Percentiles rank a stretch among this genome's conserved stretches.
These are phyloP conservation scores for Crossocerus cetratus DNA, from an alignment of 2,888 invertebrate genomes.

Conservation along the genomic window DNA sequence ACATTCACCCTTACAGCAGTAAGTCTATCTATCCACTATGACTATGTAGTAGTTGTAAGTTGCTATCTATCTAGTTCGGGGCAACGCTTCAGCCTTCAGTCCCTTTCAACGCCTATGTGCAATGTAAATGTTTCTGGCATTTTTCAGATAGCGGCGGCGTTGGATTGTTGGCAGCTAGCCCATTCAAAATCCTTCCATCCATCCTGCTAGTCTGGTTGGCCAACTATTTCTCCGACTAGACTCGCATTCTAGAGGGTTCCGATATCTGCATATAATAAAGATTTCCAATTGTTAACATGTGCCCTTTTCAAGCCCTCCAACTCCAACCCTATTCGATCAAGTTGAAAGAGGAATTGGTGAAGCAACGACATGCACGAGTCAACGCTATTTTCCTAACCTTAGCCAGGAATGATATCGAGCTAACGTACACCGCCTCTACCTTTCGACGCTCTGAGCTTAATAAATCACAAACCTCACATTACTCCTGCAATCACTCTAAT, in stretches of 20 bases:
- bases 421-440: constrained; percentile 55
- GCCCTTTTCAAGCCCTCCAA: background rate
- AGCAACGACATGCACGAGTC: constrained; percentile 41
- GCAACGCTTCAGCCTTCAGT: background rate
- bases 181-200: background rate
- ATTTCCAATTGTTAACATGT: too few relatives aligned
- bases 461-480: constrained; percentile 50
- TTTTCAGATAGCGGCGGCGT: constrained; percentile 26
- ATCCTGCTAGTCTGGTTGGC: background rate
- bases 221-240: too few relatives aligned
- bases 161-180: background rate
- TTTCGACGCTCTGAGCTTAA: constrained; percentile 46
- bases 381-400: constrained; percentile 42
- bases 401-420: constrained; percentile 9
- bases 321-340: background rate
- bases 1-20: constrained; percentile 12
- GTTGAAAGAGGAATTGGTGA: constrained; percentile 52
- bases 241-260: background rate
- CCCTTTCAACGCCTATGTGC: background rate
- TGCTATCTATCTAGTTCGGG: background rate
- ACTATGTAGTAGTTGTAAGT: background rate
- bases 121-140: too few relatives aligned
- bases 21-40: constrained; percentile 7
- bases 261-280: too few relatives aligned
- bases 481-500: constrained; percentile 32